phyloP scores from a whole-genome alignment of 2,113 vertebrate species.

The Periophthalmodon schlosseri region DNA sequence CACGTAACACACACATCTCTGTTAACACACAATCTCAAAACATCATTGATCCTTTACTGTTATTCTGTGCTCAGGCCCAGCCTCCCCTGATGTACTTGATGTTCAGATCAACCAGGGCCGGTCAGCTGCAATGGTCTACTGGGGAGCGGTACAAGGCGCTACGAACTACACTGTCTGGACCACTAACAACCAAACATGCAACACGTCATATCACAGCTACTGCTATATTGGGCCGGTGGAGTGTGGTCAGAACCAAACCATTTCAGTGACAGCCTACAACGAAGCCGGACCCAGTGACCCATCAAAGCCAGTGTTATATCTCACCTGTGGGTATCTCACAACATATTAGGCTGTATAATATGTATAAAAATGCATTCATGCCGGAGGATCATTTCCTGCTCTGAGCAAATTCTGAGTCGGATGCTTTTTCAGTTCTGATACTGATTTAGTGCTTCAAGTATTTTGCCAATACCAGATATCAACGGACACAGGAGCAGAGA shows the following conservation, averaged over 20 bases:
- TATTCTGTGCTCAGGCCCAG: slow-evolving; percentile 66
- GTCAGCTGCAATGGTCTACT: slow-evolving; percentile 76
- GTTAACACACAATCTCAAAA: not conserved
- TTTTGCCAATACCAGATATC: no score
- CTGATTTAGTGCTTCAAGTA: no score
- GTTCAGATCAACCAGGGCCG: slow-evolving; percentile 48
- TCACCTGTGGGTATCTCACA: slow-evolving; percentile 78
- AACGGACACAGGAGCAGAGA: no score
- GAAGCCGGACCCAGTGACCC: slow-evolving; percentile 83
- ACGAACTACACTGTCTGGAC: slow-evolving; percentile 71
- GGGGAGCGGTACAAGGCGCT: slow-evolving; percentile 77
- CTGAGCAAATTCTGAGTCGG: no score
- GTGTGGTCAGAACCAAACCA: slow-evolving; percentile 80
- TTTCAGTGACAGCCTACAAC: slow-evolving; percentile 82
- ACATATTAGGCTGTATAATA: not conserved
- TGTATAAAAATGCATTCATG: no score
- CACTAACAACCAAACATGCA: slow-evolving; percentile 76
- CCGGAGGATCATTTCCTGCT: no score
- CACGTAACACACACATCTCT: slow-evolving; percentile 78
- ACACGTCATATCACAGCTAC: slow-evolving; percentile 49
- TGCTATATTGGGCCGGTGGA: slow-evolving; percentile 79
- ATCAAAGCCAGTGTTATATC: slow-evolving; percentile 69
- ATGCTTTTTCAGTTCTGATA: no score
- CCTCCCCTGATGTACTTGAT: slow-evolving; percentile 44
- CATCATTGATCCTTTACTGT: not conserved